Evolutionary conservation across 2,797 vertebrate species (phyloP), one percentile per base, ranked within the genome.

Genomic region (Carduelis carduelis): DNA sequence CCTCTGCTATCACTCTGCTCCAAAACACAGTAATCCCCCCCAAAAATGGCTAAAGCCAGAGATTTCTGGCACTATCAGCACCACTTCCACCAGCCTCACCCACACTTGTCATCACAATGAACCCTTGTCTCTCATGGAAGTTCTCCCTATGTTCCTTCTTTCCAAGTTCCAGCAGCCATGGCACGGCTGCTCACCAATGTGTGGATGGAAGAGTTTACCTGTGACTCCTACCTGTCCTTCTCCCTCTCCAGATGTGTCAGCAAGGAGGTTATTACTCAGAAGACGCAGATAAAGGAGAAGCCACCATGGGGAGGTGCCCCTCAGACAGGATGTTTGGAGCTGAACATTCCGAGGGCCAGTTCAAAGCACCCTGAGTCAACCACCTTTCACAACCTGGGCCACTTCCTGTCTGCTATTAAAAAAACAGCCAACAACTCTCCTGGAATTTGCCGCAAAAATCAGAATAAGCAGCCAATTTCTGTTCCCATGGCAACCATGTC

Each of bases 251-350:
- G 84, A n/a, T 82, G 76, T 60, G 79, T 50, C 92, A 88, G 39
- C 12, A 5, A 89, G 71, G 91, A 93, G 53, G 44, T 39, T 74
- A 26, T 90, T 78, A 64, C 78, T 83, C 80, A 24, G 55, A 53
- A 76, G 75, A 68, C 81, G 59, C 49, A 91, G 94, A 90, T 93
- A 91, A 95, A 89, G 60, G 80, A 90, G 77, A 87, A 93, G 79
- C 32, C 84, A 88, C 34, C 32, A 10, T 1, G 8, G 89, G 94
- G 96, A 95, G 93, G 96, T 87, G 87, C 55, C 90, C 76, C 57
- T 84, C 37, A 65, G 77, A 95, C 87, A 90, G 86, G 93, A 94
- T 93, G 93, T 94, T 96, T 94, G 53, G 81, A 90, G 87, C 52
- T 0, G 14, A 72, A 59, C 82, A 60, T 68, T 78, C 93, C 2